These are phyloP conservation scores for Actinia tenebrosa DNA, from an alignment of 64 coral and sea anemone species.

Conservation along the genomic window DNA sequence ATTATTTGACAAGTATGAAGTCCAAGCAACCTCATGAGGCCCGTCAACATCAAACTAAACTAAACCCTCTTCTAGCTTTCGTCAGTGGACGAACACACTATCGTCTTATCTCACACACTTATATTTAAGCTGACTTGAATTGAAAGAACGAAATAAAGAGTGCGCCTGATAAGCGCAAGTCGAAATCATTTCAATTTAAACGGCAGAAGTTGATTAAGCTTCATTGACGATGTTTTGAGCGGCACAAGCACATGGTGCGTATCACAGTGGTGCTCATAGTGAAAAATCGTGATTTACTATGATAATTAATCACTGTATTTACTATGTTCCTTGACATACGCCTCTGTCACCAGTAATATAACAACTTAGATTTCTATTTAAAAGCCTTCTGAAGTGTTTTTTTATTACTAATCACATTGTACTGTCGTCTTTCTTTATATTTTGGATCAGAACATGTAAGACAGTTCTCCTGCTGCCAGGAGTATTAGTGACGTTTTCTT, in stretches of 20 bases:
- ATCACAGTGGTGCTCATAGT: not conserved
- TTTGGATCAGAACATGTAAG: not conserved
- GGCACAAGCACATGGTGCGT: not conserved
- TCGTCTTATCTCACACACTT: too few species aligned
- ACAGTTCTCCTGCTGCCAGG: not conserved
- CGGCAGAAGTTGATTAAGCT: not conserved
- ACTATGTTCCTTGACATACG: not conserved
- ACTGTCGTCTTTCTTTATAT: not conserved
- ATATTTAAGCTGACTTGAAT: too few species aligned
- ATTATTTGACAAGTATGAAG: too few species aligned
- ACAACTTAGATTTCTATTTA: not conserved
- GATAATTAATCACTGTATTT: not conserved
- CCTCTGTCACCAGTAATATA: constrained; percentile 4
- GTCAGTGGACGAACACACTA: too few species aligned
- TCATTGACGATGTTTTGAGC: too few species aligned
- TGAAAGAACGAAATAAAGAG: not conserved
- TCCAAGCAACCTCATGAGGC: too few species aligned
- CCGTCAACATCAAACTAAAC: too few species aligned
- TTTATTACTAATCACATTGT: constrained; percentile 5
- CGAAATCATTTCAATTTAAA: not conserved
- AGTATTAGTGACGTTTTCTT: not conserved
- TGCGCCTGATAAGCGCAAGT: not conserved
- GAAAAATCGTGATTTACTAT: not conserved
- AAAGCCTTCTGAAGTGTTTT: constrained; percentile 1
- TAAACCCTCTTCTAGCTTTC: too few species aligned